Percentiles rank a stretch among this genome's conserved stretches.
These are phyloP conservation scores for Calameuta pallipes DNA, from an alignment of 2,888 invertebrate species.

Conservation along the genomic window DNA sequence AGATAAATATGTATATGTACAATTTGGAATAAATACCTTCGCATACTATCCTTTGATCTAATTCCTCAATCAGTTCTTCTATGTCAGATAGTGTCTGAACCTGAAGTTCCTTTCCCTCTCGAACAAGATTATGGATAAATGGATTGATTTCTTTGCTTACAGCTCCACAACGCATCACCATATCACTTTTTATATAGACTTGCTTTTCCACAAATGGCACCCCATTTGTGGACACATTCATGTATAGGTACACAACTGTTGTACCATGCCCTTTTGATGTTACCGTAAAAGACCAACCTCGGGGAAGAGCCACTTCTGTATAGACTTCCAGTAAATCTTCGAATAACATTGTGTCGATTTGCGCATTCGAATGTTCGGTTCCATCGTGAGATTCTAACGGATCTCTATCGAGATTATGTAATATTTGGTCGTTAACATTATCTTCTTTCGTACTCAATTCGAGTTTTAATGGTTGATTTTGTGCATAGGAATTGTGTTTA, in stretches of 20 bases:
- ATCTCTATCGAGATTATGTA: not conserved
- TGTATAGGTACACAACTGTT: slow-evolving; percentile 54
- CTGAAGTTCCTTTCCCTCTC: slow-evolving; percentile 42
- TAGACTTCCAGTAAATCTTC: slow-evolving; percentile 59
- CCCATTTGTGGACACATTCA: slow-evolving; percentile 48
- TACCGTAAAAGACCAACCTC: slow-evolving; percentile 55
- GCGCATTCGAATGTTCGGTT: not conserved
- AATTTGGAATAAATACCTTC: slow-evolving; percentile 42
- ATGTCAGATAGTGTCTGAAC: slow-evolving; percentile 51
- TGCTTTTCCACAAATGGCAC: slow-evolving; percentile 59
- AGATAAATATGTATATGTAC: not conserved
- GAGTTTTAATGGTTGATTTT: not conserved
- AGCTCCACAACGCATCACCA: slow-evolving; percentile 51
- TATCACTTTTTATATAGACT: slow-evolving; percentile 57
- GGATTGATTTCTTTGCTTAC: slow-evolving; percentile 53
- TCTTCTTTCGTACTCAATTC: slow-evolving; percentile 9
- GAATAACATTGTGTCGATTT: slow-evolving; percentile 47
- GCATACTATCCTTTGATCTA: slow-evolving; percentile 55
- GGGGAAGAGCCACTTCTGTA: slow-evolving; percentile 53
- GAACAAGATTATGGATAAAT: slow-evolving; percentile 48
- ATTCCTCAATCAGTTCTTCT: slow-evolving; percentile 57
- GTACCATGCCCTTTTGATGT: slow-evolving; percentile 54
- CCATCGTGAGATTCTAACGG: not conserved
- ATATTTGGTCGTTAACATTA: slow-evolving; percentile 23
- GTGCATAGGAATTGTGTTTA: not conserved